phyloP scores from a whole-genome alignment of 2,797 vertebrate genomes.

The Okamejei kenojei region DNA sequence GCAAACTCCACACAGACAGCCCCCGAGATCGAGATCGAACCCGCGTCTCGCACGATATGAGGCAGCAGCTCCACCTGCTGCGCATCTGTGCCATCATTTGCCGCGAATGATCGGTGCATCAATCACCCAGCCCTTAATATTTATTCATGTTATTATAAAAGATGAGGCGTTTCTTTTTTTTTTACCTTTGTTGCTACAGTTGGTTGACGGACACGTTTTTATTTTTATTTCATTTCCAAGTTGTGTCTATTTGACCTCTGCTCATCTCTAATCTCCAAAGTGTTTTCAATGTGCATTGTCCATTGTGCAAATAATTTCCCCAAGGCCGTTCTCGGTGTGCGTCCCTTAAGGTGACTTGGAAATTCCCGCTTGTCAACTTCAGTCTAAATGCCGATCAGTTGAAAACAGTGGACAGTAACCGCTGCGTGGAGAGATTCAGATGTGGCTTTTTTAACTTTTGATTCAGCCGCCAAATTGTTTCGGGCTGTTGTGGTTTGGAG shows the following conservation, averaged over 20 bases:
- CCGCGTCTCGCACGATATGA: too few relatives aligned
- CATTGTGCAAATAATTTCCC: constrained; percentile 29
- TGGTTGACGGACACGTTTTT: background rate
- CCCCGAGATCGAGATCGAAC: too few relatives aligned
- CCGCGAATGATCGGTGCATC: background rate
- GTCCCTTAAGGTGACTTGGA: background rate
- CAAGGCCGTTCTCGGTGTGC: background rate
- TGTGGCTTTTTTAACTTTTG: background rate
- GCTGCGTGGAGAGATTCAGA: background rate
- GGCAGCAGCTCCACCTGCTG: too few relatives aligned
- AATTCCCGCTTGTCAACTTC: background rate
- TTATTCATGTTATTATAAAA: background rate
- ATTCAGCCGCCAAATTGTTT: too few relatives aligned
- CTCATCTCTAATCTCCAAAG: constrained; percentile 20
- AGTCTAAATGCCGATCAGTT: constrained; percentile 17
- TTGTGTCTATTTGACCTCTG: background rate
- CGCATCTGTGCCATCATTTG: too few relatives aligned
- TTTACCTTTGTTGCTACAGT: background rate
- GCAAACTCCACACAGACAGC: too few relatives aligned
- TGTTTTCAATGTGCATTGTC: constrained; percentile 9
- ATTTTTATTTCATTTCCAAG: background rate
- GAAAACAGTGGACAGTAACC: background rate
- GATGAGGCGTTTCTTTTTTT: background rate
- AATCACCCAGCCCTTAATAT: background rate
- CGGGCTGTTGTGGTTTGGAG: background rate